Base-by-base conservation (phyloP, 2,888 invertebrate genomes). In the Blomia tropicalis region DNA sequence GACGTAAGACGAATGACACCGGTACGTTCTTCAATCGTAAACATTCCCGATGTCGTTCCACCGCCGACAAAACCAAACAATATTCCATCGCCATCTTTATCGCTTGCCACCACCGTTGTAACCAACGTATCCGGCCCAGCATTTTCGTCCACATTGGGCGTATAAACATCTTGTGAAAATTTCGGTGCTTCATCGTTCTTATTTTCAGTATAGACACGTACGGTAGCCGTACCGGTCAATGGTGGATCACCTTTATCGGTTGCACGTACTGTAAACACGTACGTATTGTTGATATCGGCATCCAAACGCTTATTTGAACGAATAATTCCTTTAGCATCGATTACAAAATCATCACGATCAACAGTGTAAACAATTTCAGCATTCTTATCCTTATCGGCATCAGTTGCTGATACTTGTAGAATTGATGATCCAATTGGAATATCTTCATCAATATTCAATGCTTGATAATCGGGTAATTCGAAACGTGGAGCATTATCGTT, bases 401-500 rank as follows among this genome's bases (percentile, higher is more conserved):
- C 95, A 78, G 87, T 89, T 0, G 95, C 95, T 72, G 89, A 90
- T 59, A 95, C 77, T 75, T 69, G 17, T 59, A 95, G 78, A 67
- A 96, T 92, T 67, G 86, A 87, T 31, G 89, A 87, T 64, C 92
- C 92, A 41, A 90, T 78, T 0, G 88, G 84, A 67, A 91, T 85
- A 72, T 95, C 92, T 77, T 95, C 93, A 71, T 91, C 89, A 1
- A 93, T 87, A 73, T 92, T 92, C 75, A 91, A 90, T 0, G 91
- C 90, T 75, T 93, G 92, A 75, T 95, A 95, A 74, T 95, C 89
- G 0, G 93, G 93, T 67, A 95, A 76, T 75, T 93, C 92, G 72
- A 90, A 93, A 75, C 90, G 88, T 0, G 95, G 95, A 7, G 90
- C 87, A 75, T 96, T 95, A 77, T 96, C 96, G 73, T 98, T 98